A percentile compares a stretch with the other conserved stretches of the same genome.
Conservation (phyloP, 2,113 vertebrate species). For the Hemibagrus wyckioides region DNA sequence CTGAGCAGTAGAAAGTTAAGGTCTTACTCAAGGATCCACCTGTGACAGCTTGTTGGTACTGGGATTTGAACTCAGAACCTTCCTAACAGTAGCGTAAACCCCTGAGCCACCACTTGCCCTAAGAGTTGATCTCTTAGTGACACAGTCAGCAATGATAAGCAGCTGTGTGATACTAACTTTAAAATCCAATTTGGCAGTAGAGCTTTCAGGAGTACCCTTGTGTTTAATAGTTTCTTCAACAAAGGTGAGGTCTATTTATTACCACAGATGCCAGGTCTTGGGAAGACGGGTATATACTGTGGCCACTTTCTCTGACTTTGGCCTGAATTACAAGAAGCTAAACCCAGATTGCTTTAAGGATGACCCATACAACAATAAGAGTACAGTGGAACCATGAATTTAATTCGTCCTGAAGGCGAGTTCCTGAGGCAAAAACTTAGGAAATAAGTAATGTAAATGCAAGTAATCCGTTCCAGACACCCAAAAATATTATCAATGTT, state of each 20-base stretch:
- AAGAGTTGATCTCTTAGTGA: neutral
- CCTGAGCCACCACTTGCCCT: neutral
- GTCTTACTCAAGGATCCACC: neutral
- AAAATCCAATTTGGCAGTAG: neutral
- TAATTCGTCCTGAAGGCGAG: too few species aligned
- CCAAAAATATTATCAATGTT: too few species aligned
- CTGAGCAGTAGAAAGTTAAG: neutral
- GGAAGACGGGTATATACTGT: neutral
- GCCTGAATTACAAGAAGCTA: neutral
- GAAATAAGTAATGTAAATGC: too few species aligned
- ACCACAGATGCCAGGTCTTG: neutral
- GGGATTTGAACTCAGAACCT: neutral
- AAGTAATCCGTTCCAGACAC: too few species aligned
- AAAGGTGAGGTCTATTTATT: neutral
- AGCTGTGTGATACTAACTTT: neutral
- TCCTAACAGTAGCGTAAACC: neutral
- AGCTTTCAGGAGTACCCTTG: neutral
- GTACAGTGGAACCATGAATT: too few species aligned
- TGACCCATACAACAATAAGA: too few species aligned
- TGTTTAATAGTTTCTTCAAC: neutral
- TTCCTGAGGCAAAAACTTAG: too few species aligned
- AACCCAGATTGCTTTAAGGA: neutral
- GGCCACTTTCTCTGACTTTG: neutral
- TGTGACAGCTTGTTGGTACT: neutral
- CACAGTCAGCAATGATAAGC: neutral